Percentiles rank a stretch among this genome's conserved stretches.
phyloP scores from a whole-genome alignment of 1,140 invertebrate genomes.

The Monochamus saltuarius region DNA sequence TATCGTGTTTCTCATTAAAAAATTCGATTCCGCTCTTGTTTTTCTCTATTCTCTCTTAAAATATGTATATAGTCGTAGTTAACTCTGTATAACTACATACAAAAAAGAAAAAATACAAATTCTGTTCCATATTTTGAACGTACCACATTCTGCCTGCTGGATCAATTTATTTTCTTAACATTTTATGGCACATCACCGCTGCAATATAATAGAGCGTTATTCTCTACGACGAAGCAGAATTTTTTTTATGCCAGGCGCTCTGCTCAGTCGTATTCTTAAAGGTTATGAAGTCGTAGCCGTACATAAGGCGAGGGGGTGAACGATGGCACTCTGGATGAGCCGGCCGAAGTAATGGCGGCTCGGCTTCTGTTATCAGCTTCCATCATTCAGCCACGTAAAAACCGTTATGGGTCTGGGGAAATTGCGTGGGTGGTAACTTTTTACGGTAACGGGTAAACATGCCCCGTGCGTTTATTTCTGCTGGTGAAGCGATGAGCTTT shows the following conservation, averaged over 20 bases:
- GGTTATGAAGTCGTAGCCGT: constrained; percentile 28
- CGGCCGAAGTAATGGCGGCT: constrained; percentile 33
- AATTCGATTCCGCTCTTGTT: too few species aligned
- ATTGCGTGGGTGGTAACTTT: constrained; percentile 45
- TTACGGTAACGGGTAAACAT: constrained; percentile 41
- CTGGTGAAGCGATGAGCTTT: constrained; percentile 5
- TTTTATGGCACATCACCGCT: too few species aligned
- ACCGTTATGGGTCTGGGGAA: constrained; percentile 35
- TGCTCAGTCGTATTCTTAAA: constrained; percentile 21
- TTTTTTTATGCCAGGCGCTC: not conserved
- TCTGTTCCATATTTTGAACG: too few species aligned
- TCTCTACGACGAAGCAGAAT: not conserved
- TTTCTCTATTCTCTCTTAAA: too few species aligned
- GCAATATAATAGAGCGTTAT: too few species aligned
- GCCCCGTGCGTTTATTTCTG: constrained; percentile 33
- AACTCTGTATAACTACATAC: too few species aligned
- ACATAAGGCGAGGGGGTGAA: constrained; percentile 7
- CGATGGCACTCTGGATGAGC: constrained; percentile 31
- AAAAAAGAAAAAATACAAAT: too few species aligned
- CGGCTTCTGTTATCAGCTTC: constrained; percentile 34
- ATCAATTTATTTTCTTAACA: too few species aligned
- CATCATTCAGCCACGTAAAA: constrained; percentile 40
- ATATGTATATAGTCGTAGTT: too few species aligned
- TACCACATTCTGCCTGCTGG: too few species aligned
- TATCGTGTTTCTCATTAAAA: too few species aligned